Base-by-base conservation (phyloP, 2,113 vertebrate genomes). In the Cavia porcellus region DNA sequence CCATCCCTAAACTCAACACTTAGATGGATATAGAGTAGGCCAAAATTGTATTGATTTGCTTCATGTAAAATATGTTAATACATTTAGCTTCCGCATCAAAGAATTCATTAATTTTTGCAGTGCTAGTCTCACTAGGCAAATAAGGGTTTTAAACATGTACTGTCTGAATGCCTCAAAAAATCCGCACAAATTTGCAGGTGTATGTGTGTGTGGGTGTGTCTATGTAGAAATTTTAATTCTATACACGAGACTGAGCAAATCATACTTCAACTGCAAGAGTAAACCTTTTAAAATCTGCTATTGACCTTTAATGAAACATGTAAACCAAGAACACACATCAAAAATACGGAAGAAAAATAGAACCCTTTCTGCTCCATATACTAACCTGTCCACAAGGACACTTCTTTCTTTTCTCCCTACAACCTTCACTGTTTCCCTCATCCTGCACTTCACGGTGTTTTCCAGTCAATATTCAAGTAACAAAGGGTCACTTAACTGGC, bases 401-500 rank as follows among this genome's bases (percentile, higher is more conserved):
- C 14, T 86, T 79, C 68, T 86, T 90, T 66, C 42, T 89, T 92
- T 77, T 57, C 11, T 89, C 86, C 20, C 7, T 5, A 20, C n/a
- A 25, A 50, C 22, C 68, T 79, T 2, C 45, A 62, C 50, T 90
- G 90, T 55, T 52, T 70, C 66, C 28, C 38, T 81, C 38, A n/a
- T 64, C 10, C 87, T 1, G 0, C 0, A 89, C 52, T 62, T 94
- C 24, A 38, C 22, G 86, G 38, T 22, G 9, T 89, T 83, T 38
- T 91, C 61, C 83, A 86, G 35, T 88, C 13, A 80, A 80, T 47
- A 88, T 57, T 92, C 50, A 94, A 74, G 57, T 74, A 89, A 81
- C 17, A 22, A 5, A 83, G 25, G 13, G 30, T 1, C 14, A 61
- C 17, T 25, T 35, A 24, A 52, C 11, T 28, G 55, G 38, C 25